Evolutionary conservation across 2,113 vertebrate species (phyloP).

Genomic region (Rhinogobius similis): DNA sequence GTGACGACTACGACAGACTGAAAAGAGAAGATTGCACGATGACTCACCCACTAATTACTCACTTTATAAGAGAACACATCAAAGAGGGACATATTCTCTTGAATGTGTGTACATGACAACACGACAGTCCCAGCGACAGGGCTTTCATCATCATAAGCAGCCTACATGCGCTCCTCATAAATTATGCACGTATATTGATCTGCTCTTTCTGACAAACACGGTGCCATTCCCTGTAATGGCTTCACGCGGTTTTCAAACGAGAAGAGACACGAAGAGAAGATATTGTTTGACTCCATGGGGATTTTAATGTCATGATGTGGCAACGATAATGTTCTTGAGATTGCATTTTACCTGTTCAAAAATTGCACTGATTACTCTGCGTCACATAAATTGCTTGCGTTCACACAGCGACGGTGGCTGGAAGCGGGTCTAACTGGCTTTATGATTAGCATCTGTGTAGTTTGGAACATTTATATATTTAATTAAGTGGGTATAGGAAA

Average conservation of each 20-base stretch:
- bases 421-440: too few relatives aligned
- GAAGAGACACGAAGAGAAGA: background rate
- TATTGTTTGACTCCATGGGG: background rate
- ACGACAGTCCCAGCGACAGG: slow-evolving; percentile 20
- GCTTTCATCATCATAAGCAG: slow-evolving; percentile 66
- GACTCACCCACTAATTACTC: slow-evolving; percentile 2
- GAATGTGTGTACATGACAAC: slow-evolving; percentile 26
- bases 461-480: too few relatives aligned
- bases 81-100: slow-evolving; percentile 5
- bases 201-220: slow-evolving; percentile 43
- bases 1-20: background rate
- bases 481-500: too few relatives aligned
- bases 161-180: slow-evolving; percentile 75
- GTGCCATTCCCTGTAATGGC: slow-evolving; percentile 44
- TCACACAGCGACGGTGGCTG: too few relatives aligned
- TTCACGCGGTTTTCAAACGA: background rate
- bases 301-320: background rate
- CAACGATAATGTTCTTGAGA: background rate
- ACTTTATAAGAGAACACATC: slow-evolving; percentile 2
- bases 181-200: slow-evolving; percentile 64
- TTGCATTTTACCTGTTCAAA: background rate
- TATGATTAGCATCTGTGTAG: too few relatives aligned
- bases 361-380: too few relatives aligned
- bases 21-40: background rate
- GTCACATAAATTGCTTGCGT: too few relatives aligned